These are phyloP conservation scores for Orius laevigatus DNA, from an alignment of 1,140 invertebrate species.

Conservation along the genomic window DNA sequence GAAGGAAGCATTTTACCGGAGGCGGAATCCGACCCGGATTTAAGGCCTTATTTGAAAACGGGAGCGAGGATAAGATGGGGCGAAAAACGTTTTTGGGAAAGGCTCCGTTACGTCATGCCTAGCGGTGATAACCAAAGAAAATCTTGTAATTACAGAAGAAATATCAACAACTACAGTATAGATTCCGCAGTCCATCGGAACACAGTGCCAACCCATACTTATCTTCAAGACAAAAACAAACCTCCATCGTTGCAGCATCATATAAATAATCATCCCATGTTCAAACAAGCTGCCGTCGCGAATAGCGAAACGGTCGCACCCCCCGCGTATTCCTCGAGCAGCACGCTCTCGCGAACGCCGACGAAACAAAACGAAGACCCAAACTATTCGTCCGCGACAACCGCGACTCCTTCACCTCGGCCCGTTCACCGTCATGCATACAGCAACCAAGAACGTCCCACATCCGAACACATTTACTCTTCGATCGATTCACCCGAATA, in stretches of 20 bases:
- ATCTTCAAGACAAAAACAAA: constrained; percentile 26
- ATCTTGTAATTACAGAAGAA: constrained; percentile 37
- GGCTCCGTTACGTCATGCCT: constrained; percentile 76
- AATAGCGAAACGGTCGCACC: constrained; percentile 23
- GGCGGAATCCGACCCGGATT: constrained; percentile 68
- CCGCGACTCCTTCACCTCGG: constrained; percentile 41
- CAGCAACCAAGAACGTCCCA: constrained; percentile 38
- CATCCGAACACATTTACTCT: constrained; percentile 73
- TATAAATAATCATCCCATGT: constrained; percentile 28
- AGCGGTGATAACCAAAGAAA: constrained; percentile 38
- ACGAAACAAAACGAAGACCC: constrained; percentile 36
- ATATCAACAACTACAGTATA: constrained; percentile 61
- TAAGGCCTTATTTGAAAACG: constrained; percentile 74
- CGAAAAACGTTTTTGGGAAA: constrained; percentile 82
- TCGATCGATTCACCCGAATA: constrained; percentile 76
- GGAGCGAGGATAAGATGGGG: constrained; percentile 68
- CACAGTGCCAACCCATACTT: constrained; percentile 31
- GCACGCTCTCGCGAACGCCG: constrained; percentile 24
- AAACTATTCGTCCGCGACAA: constrained; percentile 43
- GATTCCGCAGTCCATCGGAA: constrained; percentile 34
- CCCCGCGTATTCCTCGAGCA: constrained; percentile 22
- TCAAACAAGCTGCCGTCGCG: constrained; percentile 29
- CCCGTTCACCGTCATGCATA: constrained; percentile 35
- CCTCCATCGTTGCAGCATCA: constrained; percentile 27
- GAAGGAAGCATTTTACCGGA: constrained; percentile 60